Conservation (phyloP, 1,140 invertebrate genomes). For the Cardiocondyla obscurior region DNA sequence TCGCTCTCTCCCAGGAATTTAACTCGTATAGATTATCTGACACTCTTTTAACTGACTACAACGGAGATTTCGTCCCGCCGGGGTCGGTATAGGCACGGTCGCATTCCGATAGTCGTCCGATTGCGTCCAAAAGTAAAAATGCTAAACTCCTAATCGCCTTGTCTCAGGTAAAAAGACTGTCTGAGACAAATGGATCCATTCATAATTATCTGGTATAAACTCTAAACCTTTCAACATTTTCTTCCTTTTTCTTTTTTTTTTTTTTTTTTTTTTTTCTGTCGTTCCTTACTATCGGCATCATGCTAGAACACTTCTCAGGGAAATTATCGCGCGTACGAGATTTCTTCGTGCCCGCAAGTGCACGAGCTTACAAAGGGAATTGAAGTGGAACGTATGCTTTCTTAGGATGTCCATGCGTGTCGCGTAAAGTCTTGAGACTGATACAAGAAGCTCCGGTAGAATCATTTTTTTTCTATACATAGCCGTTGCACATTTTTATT, state of each 20-base stretch:
- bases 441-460: background rate
- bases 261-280: constrained; percentile 2
- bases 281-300: background rate
- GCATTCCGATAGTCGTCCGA: background rate
- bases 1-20: background rate
- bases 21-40: background rate
- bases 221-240: background rate
- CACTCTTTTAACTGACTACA: background rate
- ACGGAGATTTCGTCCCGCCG: background rate
- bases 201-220: background rate
- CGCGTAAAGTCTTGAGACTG: background rate
- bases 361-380: background rate
- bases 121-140: background rate
- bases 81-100: background rate
- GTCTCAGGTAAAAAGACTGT: background rate
- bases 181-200: background rate
- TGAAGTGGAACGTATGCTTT: background rate
- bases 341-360: background rate
- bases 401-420: background rate
- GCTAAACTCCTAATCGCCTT: background rate
- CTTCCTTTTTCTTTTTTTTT: background rate
- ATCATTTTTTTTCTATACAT: too few species aligned
- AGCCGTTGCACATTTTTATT: background rate
- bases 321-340: background rate
- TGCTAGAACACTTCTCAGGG: background rate